Evolutionary conservation across 1,140 invertebrate genomes (phyloP).

Genomic region (Heliconius hermathena): DNA sequence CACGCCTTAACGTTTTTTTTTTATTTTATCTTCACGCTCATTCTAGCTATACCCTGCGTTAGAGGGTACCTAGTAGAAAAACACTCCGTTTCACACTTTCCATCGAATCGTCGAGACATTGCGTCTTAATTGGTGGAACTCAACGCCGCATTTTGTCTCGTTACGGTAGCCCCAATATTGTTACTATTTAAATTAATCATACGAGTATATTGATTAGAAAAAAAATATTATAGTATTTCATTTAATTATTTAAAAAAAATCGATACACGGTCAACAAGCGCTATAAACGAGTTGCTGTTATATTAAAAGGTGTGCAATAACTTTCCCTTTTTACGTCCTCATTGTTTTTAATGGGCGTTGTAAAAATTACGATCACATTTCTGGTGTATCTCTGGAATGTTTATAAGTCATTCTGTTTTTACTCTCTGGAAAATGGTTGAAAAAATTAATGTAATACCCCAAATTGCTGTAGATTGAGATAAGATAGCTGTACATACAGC

Average conservation of each 20-base stretch:
- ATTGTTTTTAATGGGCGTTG: slow-evolving; percentile 29
- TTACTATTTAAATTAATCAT: no score
- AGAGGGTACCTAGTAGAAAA: no score
- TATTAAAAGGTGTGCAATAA: slow-evolving; percentile 29
- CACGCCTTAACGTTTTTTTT: no score
- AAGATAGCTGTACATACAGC: background rate
- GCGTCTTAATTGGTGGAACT: no score
- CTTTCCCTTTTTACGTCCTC: slow-evolving; percentile 25
- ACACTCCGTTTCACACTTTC: no score
- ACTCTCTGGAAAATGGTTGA: slow-evolving; percentile 1
- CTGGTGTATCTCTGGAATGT: slow-evolving; percentile 13
- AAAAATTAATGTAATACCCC: background rate
- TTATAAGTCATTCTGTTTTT: slow-evolving; percentile 25
- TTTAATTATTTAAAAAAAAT: background rate
- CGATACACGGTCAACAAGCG: slow-evolving; percentile 18
- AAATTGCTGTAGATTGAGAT: background rate
- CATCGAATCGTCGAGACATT: no score
- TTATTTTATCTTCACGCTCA: no score
- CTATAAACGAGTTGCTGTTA: slow-evolving; percentile 26
- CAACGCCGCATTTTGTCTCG: no score
- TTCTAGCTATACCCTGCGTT: no score
- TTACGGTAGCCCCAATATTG: no score
- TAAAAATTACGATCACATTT: slow-evolving; percentile 33
- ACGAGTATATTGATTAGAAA: no score
- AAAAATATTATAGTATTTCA: background rate